phyloP scores from a whole-genome alignment of 2,888 invertebrate genomes.

The Strigamia crassipes region DNA sequence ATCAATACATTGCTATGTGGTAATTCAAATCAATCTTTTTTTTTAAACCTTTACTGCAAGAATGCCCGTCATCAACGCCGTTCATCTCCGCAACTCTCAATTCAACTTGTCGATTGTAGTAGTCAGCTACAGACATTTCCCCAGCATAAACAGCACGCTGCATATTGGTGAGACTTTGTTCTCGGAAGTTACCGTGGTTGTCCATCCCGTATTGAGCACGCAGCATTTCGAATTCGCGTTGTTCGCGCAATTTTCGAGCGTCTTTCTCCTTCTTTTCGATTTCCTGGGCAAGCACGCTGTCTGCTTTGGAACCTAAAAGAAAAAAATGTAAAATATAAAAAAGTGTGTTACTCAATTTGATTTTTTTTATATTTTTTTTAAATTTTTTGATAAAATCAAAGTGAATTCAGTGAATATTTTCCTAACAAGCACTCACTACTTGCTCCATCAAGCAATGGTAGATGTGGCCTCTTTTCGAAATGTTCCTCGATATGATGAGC shows the following conservation, averaged over 20 bases:
- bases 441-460: conserved; percentile 52
- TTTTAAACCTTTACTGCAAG: conserved; percentile 72
- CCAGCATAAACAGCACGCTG: conserved; percentile 81
- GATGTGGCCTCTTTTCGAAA: conserved; percentile 61
- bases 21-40: not conserved
- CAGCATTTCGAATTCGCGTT: conserved; percentile 78
- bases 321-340: not conserved
- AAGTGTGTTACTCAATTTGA: not conserved
- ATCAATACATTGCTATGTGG: too few species aligned
- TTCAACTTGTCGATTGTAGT: conserved; percentile 79
- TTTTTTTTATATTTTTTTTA: too few species aligned
- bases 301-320: conserved; percentile 57
- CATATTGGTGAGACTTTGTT: conserved; percentile 77
- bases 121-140: conserved; percentile 81
- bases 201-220: conserved; percentile 89
- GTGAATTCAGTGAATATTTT: not conserved
- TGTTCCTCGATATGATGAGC: conserved; percentile 80
- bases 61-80: conserved; percentile 80
- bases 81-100: conserved; percentile 74
- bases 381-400: not conserved
- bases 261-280: conserved; percentile 67
- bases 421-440: conserved; percentile 49
- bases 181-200: conserved; percentile 78
- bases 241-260: conserved; percentile 73
- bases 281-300: conserved; percentile 64